phyloP scores from a whole-genome alignment of 2,888 invertebrate genomes.

The Apantesis nais region DNA sequence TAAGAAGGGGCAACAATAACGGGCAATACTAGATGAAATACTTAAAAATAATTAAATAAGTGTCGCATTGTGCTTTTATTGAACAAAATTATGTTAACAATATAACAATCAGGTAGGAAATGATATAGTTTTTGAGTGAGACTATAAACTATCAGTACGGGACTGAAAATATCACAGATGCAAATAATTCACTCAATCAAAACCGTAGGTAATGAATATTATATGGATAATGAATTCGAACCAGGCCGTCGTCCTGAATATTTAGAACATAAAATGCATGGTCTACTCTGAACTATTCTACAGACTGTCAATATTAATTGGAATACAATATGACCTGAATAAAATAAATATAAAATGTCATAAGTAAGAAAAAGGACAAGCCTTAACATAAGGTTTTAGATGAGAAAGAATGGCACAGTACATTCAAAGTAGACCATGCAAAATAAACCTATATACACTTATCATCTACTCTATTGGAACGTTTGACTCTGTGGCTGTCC shows the following conservation, averaged over 20 bases:
- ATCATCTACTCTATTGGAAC: constrained; percentile 63
- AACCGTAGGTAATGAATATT: constrained; percentile 32
- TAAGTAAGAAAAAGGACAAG: background rate
- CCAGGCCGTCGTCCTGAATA: constrained; percentile 35
- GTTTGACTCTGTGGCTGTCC: constrained; percentile 67
- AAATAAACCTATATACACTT: constrained; percentile 42
- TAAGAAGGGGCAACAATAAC: constrained; percentile 57
- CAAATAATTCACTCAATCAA: constrained; percentile 63
- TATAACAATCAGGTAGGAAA: constrained; percentile 42
- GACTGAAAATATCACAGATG: constrained; percentile 83
- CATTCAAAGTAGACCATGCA: constrained; percentile 46
- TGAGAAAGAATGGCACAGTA: background rate
- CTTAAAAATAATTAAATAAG: constrained; percentile 53
- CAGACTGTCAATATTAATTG: background rate
- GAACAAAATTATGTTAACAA: constrained; percentile 45
- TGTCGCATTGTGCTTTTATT: constrained; percentile 54
- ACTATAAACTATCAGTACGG: constrained; percentile 71
- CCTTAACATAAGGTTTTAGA: background rate
- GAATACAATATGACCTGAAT: background rate
- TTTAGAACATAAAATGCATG: constrained; percentile 36
- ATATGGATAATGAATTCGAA: constrained; percentile 19
- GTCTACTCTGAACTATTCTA: constrained; percentile 17
- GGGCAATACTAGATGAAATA: constrained; percentile 56
- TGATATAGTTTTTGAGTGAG: constrained; percentile 58
- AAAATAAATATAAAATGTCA: background rate